Evolutionary conservation across 2,888 invertebrate species (phyloP).

Genomic region (Tiliacea aurago): DNA sequence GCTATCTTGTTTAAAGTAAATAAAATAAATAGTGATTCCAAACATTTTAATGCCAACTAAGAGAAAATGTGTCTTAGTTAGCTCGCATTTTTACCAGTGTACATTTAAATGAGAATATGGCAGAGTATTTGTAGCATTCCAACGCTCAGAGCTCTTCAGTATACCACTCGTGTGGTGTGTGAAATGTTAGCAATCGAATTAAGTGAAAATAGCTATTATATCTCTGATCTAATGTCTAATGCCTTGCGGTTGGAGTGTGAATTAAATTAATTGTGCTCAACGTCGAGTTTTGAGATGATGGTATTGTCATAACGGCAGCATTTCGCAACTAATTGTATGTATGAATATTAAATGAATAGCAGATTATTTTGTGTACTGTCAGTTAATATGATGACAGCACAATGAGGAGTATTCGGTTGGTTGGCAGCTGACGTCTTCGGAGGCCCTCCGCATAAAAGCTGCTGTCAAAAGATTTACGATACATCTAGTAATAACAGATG

Average conservation of each 20-base stretch:
- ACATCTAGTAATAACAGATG: slow-evolving; percentile 62
- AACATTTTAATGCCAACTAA: no score
- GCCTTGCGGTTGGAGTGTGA: slow-evolving; percentile 69
- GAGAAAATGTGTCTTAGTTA: no score
- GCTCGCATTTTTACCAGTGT: no score
- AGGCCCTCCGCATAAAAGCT: slow-evolving; percentile 76
- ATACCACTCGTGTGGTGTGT: slow-evolving; percentile 58
- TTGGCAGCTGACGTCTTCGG: slow-evolving; percentile 81
- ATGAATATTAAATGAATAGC: slow-evolving; percentile 86
- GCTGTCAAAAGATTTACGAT: slow-evolving; percentile 73
- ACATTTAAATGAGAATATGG: slow-evolving; percentile 66
- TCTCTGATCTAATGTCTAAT: slow-evolving; percentile 66
- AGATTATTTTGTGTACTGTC: slow-evolving; percentile 89
- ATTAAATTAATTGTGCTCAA: slow-evolving; percentile 81
- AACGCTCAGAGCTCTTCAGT: slow-evolving; percentile 55
- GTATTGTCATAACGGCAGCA: slow-evolving; percentile 80
- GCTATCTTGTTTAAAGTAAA: no score
- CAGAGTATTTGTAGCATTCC: slow-evolving; percentile 65
- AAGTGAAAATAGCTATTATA: slow-evolving; percentile 72
- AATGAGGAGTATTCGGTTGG: slow-evolving; percentile 84
- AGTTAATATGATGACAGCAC: slow-evolving; percentile 88
- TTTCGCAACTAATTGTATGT: slow-evolving; percentile 84
- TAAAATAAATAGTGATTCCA: no score
- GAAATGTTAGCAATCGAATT: slow-evolving; percentile 68
- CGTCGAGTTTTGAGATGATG: slow-evolving; percentile 76